Conservation (phyloP, 2,797 vertebrate species). For the Macropus fuliginosus region DNA sequence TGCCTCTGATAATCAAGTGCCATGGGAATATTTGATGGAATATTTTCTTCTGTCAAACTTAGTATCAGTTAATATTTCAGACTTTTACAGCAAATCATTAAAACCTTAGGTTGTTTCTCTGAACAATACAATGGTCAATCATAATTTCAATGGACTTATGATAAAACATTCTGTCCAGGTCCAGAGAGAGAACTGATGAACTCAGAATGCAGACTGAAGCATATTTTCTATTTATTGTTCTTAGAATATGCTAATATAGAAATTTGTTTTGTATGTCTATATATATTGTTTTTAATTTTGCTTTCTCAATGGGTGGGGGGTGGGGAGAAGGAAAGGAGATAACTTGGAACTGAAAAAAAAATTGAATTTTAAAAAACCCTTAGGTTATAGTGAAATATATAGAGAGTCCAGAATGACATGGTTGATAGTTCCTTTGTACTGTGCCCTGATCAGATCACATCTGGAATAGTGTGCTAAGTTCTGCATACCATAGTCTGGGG, state of each 20-base stretch:
- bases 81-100: not conserved
- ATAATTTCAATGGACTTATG: not conserved
- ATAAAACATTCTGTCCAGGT: not conserved
- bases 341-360: not conserved
- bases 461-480: not conserved
- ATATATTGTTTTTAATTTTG: not conserved
- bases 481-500: not conserved
- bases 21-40: constrained; percentile 16
- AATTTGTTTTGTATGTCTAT: not conserved
- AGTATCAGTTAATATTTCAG: not conserved
- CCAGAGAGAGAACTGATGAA: constrained; percentile 5
- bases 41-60: not conserved
- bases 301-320: not conserved
- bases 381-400: not conserved
- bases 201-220: not conserved
- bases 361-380: not conserved
- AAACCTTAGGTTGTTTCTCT: not conserved
- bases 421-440: not conserved
- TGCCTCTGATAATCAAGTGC: not conserved
- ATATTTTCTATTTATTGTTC: not conserved
- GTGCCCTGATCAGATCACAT: not conserved
- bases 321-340: not conserved
- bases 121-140: not conserved
- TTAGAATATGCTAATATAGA: not conserved
- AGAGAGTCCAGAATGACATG: not conserved